These are phyloP conservation scores for Heteropelma amictum DNA, from an alignment of 2,888 invertebrate genomes.

Conservation along the genomic window DNA sequence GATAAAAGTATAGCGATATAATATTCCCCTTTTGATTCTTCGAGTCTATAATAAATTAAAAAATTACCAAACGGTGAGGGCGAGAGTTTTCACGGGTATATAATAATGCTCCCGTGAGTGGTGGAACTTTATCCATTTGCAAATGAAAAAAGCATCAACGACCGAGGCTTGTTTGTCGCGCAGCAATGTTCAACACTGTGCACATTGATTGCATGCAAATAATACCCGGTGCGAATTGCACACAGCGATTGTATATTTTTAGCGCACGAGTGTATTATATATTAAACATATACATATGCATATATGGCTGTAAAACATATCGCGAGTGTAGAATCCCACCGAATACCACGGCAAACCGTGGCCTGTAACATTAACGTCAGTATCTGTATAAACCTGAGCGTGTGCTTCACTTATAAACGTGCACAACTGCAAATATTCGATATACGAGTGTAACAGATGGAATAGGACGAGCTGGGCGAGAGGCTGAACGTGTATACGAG, in stretches of 20 bases:
- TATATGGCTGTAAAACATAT: slow-evolving; percentile 14
- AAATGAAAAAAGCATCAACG: no score
- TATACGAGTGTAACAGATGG: slow-evolving; percentile 41
- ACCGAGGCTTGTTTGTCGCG: no score
- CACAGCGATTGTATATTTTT: no score
- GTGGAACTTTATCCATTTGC: no score
- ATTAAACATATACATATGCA: neutral
- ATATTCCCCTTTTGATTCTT: no score
- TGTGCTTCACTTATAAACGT: slow-evolving; percentile 31
- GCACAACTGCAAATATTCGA: slow-evolving; percentile 23
- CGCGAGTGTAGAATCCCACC: slow-evolving; percentile 29
- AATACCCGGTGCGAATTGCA: neutral
- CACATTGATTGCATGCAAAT: neutral
- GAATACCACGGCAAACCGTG: slow-evolving; percentile 25
- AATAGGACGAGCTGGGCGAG: slow-evolving; percentile 56
- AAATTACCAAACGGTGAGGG: no score
- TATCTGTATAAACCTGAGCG: slow-evolving; percentile 29
- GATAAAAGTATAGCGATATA: no score
- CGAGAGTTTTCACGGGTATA: no score
- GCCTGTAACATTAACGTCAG: slow-evolving; percentile 39
- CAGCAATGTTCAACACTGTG: neutral
- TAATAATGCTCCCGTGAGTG: no score
- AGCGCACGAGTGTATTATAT: no score
- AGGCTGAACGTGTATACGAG: slow-evolving; percentile 46
- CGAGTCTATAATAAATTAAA: no score